Conservation (phyloP, 2,888 invertebrate species). For the Apantesis nais region DNA sequence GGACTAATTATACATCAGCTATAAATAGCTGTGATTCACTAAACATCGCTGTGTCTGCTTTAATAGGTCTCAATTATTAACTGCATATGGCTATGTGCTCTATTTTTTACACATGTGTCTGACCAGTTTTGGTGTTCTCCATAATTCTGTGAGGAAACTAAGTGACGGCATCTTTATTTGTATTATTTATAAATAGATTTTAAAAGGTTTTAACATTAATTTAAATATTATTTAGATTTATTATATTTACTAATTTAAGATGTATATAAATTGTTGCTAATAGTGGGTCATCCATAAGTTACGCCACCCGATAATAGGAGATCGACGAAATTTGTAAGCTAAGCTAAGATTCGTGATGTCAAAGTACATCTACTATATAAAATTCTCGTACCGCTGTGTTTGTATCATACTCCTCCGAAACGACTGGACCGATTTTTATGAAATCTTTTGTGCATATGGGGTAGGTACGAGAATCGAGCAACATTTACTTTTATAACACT, state of each 20-base stretch:
- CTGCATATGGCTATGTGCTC: conserved; percentile 54
- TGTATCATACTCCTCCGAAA: too few relatives aligned
- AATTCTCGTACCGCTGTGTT: too few relatives aligned
- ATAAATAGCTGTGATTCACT: conserved; percentile 76
- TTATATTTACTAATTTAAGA: background rate
- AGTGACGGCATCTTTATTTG: background rate
- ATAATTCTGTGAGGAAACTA: conserved; percentile 25
- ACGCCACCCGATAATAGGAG: background rate
- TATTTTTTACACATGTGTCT: conserved; percentile 51
- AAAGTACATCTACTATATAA: background rate
- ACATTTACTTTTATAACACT: too few relatives aligned
- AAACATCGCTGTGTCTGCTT: conserved; percentile 63
- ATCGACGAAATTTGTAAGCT: background rate
- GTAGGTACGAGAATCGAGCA: too few relatives aligned
- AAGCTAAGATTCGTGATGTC: background rate
- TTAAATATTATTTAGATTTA: background rate
- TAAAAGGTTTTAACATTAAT: background rate
- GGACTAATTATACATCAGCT: conserved; percentile 70
- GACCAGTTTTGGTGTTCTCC: conserved; percentile 27
- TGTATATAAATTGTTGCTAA: background rate
- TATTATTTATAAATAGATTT: background rate
- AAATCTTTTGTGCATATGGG: too few relatives aligned
- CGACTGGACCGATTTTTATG: too few relatives aligned
- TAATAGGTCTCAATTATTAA: conserved; percentile 61
- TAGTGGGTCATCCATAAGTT: background rate